Percentiles rank a stretch among this genome's conserved stretches.
These are phyloP conservation scores for Grammomys dolichurus DNA, from an alignment of 2,113 vertebrate genomes.

Conservation along the genomic window DNA sequence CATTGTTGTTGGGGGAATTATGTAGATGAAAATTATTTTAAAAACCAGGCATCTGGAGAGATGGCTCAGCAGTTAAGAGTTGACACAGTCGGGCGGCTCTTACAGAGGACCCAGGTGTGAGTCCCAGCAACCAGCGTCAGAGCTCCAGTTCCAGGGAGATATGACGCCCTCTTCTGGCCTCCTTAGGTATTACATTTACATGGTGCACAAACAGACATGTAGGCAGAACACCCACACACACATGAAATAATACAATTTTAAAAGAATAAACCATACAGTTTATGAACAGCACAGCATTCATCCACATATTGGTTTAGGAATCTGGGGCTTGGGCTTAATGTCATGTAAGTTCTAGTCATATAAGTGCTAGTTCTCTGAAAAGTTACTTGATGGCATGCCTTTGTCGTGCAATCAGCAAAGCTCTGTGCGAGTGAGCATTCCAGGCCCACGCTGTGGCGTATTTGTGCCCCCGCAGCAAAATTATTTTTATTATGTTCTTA, in stretches of 20 bases:
- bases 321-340: not conserved
- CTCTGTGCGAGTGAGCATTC: not conserved
- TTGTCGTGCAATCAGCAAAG: not conserved
- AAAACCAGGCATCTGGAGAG: not conserved
- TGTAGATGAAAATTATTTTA: not conserved
- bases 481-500: slow-evolving; percentile 1
- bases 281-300: not conserved
- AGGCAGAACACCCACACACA: not conserved
- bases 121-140: not conserved
- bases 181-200: not conserved
- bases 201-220: not conserved
- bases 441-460: not conserved
- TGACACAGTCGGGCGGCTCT: not conserved
- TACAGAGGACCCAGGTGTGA: not conserved
- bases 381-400: not conserved
- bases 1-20: not conserved
- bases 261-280: not conserved
- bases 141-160: not conserved
- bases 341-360: not conserved
- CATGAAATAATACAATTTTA: not conserved
- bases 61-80: not conserved
- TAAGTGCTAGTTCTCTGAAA: not conserved
- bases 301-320: not conserved
- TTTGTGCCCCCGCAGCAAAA: not conserved
- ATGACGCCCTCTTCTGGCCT: not conserved